Conservation (phyloP, 2,113 vertebrate species). For the Reinhardtius hippoglossoides region DNA sequence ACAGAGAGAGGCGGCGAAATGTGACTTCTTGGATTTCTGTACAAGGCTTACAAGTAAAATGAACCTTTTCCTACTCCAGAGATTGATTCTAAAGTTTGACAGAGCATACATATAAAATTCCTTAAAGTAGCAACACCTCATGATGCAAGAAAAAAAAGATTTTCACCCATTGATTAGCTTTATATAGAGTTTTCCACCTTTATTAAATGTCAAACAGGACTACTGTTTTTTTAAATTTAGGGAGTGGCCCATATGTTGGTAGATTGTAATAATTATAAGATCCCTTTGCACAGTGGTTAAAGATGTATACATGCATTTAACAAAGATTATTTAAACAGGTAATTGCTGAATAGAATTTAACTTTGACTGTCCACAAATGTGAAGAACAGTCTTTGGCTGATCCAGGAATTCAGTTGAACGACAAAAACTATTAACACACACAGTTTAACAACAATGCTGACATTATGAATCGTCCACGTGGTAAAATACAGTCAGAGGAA, state of each 20-base stretch:
- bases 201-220: background rate
- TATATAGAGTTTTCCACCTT: background rate
- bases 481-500: background rate
- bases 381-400: background rate
- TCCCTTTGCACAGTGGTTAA: background rate
- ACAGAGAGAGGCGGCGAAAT: conserved; percentile 37
- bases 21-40: conserved; percentile 40
- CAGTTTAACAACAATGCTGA: background rate
- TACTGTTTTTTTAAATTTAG: background rate
- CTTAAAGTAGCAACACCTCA: background rate
- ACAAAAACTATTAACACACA: background rate
- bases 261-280: background rate
- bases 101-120: background rate
- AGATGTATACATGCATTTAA: background rate
- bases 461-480: background rate
- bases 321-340: background rate
- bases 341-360: background rate
- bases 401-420: background rate
- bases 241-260: background rate
- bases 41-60: conserved; percentile 13
- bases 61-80: background rate
- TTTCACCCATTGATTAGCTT: background rate
- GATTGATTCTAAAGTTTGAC: background rate
- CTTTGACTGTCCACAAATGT: too few relatives aligned
- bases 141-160: background rate